Conservation (phyloP, 2,888 invertebrate genomes). For the Leptopilina drosophilae region DNA sequence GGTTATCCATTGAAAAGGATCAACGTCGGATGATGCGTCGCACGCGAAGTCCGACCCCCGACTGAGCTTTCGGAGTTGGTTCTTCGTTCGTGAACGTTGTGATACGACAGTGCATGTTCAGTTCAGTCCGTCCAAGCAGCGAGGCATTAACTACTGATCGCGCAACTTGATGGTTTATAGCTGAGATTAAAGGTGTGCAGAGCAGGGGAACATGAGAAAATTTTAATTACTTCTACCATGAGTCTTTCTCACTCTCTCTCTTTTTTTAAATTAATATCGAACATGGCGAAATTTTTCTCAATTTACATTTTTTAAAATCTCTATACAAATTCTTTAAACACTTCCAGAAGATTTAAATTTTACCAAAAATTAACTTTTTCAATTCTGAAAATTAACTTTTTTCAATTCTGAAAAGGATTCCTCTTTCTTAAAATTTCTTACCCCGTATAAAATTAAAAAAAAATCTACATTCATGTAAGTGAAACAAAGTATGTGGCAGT, state of each 20-base stretch:
- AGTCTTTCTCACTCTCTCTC: neutral
- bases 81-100: slow-evolving; percentile 12
- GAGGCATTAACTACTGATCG: slow-evolving; percentile 20
- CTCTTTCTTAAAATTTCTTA: too few relatives aligned
- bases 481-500: neutral
- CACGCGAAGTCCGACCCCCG: slow-evolving; percentile 70
- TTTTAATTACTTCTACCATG: neutral
- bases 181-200: slow-evolving; percentile 9
- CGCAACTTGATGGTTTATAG: slow-evolving; percentile 33
- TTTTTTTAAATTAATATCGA: neutral
- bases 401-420: too few relatives aligned
- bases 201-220: neutral
- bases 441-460: too few relatives aligned
- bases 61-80: slow-evolving; percentile 61
- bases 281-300: neutral
- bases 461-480: neutral
- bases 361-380: too few relatives aligned
- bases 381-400: too few relatives aligned
- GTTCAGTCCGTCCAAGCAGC: neutral
- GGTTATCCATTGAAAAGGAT: slow-evolving; percentile 21
- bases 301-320: too few relatives aligned
- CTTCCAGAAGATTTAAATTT: too few relatives aligned
- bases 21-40: slow-evolving; percentile 56
- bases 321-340: too few relatives aligned
- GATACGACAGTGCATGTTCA: slow-evolving; percentile 22